Evolutionary conservation across 1,140 invertebrate species (phyloP).

Genomic region (Conopomorpha cramerella): DNA sequence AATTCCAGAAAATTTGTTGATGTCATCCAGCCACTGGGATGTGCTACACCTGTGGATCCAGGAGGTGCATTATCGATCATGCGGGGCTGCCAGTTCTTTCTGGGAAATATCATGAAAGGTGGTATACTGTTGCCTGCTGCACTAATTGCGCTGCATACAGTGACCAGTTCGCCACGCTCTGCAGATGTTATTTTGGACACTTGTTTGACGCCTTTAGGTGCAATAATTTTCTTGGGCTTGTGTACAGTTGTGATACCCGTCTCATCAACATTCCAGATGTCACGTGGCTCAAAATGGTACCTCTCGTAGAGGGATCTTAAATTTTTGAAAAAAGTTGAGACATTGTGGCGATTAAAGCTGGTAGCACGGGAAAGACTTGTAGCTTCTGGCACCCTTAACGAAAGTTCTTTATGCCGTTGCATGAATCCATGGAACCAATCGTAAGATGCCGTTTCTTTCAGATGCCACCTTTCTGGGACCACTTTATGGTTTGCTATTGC

Average conservation of each 20-base stretch:
- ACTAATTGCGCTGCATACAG: slow-evolving; percentile 27
- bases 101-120: slow-evolving; percentile 44
- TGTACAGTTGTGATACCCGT: slow-evolving; percentile 52
- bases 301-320: slow-evolving; percentile 14
- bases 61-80: slow-evolving; percentile 24
- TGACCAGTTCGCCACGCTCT: slow-evolving; percentile 47
- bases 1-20: slow-evolving; percentile 20
- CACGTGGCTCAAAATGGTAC: slow-evolving; percentile 3
- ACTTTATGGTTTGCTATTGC: background rate
- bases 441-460: background rate
- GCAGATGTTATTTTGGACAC: slow-evolving; percentile 38
- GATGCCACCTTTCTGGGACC: background rate
- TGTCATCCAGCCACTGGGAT: slow-evolving; percentile 36
- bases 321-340: slow-evolving; percentile 23
- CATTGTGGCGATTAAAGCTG: slow-evolving; percentile 29
- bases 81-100: slow-evolving; percentile 22
- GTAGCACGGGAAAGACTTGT: slow-evolving; percentile 31
- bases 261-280: slow-evolving; percentile 46
- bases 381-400: slow-evolving; percentile 25
- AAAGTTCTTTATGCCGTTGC: slow-evolving; percentile 18
- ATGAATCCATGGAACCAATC: slow-evolving; percentile 12
- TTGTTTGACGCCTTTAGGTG: slow-evolving; percentile 39
- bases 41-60: slow-evolving; percentile 20
- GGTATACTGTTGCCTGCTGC: slow-evolving; percentile 36
- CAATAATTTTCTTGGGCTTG: slow-evolving; percentile 24